phyloP scores from a whole-genome alignment of 2,113 vertebrate genomes.

The Copsychus sechellarum region DNA sequence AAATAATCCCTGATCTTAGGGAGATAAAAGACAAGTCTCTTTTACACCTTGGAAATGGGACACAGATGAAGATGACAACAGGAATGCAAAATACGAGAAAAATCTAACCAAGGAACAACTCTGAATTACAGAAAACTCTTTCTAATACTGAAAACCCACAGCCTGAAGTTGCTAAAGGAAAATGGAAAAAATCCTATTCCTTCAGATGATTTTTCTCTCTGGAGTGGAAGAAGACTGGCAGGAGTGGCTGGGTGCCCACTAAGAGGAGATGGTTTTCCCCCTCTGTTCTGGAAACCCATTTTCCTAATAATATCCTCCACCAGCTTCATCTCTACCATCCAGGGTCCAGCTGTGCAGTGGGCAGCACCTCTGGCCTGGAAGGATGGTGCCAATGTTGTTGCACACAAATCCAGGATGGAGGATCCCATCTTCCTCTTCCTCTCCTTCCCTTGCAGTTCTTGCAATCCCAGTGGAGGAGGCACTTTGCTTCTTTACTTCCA shows the following conservation, averaged over 20 bases:
- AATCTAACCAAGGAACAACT: not conserved
- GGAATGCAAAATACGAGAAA: not conserved
- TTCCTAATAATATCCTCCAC: not conserved
- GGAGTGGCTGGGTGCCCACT: not conserved
- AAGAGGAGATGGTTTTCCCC: not conserved
- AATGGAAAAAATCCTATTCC: not conserved
- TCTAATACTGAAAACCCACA: not conserved
- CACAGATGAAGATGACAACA: not conserved
- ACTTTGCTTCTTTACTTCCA: not conserved
- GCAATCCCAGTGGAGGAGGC: not conserved
- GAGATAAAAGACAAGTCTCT: not conserved
- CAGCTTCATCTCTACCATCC: not conserved
- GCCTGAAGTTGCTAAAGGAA: not conserved
- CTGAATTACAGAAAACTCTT: not conserved
- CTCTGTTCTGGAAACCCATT: not conserved
- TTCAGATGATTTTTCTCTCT: not conserved
- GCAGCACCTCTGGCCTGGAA: not conserved
- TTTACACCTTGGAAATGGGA: not conserved
- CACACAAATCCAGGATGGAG: not conserved
- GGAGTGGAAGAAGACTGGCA: not conserved
- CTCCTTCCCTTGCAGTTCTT: not conserved
- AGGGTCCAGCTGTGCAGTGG: not conserved
- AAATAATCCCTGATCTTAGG: not conserved
- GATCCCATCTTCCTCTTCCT: not conserved
- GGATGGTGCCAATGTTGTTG: rapidly evolving